Evolutionary conservation across 2,888 invertebrate genomes (phyloP).

Genomic region (Oligia strigilis): DNA sequence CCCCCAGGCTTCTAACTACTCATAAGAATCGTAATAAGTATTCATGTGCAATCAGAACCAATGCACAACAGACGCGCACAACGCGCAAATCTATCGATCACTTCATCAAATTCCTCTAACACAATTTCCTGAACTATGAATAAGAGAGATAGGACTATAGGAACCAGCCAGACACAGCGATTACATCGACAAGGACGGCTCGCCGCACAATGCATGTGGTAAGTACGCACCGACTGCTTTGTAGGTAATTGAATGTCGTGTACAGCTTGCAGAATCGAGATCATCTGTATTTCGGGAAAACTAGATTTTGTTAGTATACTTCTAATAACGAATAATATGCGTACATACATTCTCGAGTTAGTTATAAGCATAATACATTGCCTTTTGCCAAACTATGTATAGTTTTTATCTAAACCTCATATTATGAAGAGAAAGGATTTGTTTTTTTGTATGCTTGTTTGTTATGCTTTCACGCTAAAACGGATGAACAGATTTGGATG

Average conservation of each 20-base stretch:
- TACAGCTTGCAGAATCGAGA: conserved; percentile 46
- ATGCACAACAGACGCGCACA: not conserved
- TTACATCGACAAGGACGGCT: conserved; percentile 35
- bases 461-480: too few relatives aligned
- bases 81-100: not conserved
- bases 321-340: too few relatives aligned
- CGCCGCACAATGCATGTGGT: conserved; percentile 59
- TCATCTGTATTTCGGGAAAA: conserved; percentile 3
- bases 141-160: not conserved
- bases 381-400: too few relatives aligned
- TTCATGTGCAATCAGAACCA: not conserved
- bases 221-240: conserved; percentile 48
- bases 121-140: conserved; percentile 8
- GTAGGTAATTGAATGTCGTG: conserved; percentile 75
- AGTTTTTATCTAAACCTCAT: not conserved
- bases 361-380: too few relatives aligned
- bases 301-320: not conserved
- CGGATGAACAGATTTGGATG: too few relatives aligned
- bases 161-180: conserved; percentile 11
- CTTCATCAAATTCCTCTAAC: not conserved
- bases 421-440: not conserved
- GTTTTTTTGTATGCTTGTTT: not conserved
- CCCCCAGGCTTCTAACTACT: too few relatives aligned
- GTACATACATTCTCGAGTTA: too few relatives aligned
- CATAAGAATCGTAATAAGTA: not conserved